Base-by-base conservation (phyloP, 2,113 vertebrate species). In the Thunnus maccoyii region DNA sequence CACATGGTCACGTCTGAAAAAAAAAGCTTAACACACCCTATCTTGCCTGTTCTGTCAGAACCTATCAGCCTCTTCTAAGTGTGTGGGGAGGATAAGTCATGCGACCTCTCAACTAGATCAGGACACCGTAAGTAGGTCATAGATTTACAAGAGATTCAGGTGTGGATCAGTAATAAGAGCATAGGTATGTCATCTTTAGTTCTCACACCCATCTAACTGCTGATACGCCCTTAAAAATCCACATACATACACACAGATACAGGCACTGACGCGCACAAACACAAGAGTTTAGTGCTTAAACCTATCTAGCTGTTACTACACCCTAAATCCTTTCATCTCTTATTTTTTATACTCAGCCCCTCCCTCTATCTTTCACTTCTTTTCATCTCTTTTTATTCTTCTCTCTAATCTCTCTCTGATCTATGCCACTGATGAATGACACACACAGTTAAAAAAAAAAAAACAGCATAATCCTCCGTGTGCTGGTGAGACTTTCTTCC, bases 191-290 rank as follows among this genome's bases (percentile, higher is more conserved):
- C 67, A 89, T 65, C 55, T 82, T 84, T 66, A 57, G 76, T 90
- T 90, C 90, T 88, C 91, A 92, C 92, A 88, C 91, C 88, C 92
- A 83, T 89, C 75, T 79, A 91, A 90, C 77, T 86, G 73, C 83
- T 81, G 87, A 20, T 89, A 88, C 90, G 89, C 86, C 89, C 91
- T 80, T 81, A 17, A 72, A 84, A 77, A 76, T 73, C 64, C 82
- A 63, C 68, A 64, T 27, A 10, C 41, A n/a, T 18, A 50, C 51
- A 62, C 79, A 86, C 64, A 82, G 27, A 71, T 73, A 58, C 83
- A 85, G 75, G 87, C 84, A 83, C 18, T 72, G 83, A 69, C 83
- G 71, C 47, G 80, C 80, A 87, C 73, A 88, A 71, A 65, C 76
- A 75, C 65, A 25, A 48, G 66, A 69, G 50, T 68, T 82, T 52